Evolutionary conservation across 2,888 invertebrate species (phyloP), one percentile per base, ranked within the genome.

Genomic region (Drosophila mimetica): DNA sequence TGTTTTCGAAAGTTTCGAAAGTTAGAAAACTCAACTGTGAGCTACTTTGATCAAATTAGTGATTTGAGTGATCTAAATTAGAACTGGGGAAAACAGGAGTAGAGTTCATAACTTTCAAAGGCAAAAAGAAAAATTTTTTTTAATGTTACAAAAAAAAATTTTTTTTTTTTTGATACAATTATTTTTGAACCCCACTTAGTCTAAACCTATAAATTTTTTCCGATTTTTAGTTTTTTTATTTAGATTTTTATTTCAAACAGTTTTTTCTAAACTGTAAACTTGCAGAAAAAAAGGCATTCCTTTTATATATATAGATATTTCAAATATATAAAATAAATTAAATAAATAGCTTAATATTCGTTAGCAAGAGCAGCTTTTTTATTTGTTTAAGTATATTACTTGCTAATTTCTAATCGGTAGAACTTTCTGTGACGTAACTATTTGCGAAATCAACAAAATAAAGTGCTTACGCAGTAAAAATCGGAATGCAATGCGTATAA

Each of bases 391-490:
- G n/a, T 9, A 9, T 22, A 37, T n/a, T 2, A 16, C 14, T 9
- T 37, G 16, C 4, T 14, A 14, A 16, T 28, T 1, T n/a, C 16
- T 11, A 16, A 28, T 28, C 1, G 5, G 4, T 4, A 11, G 11
- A 2, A 28, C 11, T 42, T 25, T 25, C 5, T 11, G 11, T 46
- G 46, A 46, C 30, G 46, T 30, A 16, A 46, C 28, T 16, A 16
- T 46, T 13, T 16, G 28, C 46, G 30, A 28, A 30, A 30, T 46
- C 14, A 44, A 16, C 44, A 44, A 28, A 39, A 44, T 14, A 44
- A 28, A 6, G 5, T 28, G 50, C 37, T 37, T 50, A 20, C 50
- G 36, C 14, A 48, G 28, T n/a, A 30, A 30, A 13, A 48, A 47
- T 34, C 7, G 9, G 4, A 7, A 20, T 57, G 57, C 16, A 50